Evolutionary conservation across 2,797 vertebrate species (phyloP), one percentile per base, ranked within the genome.

Genomic region (Champsocephalus esox): DNA sequence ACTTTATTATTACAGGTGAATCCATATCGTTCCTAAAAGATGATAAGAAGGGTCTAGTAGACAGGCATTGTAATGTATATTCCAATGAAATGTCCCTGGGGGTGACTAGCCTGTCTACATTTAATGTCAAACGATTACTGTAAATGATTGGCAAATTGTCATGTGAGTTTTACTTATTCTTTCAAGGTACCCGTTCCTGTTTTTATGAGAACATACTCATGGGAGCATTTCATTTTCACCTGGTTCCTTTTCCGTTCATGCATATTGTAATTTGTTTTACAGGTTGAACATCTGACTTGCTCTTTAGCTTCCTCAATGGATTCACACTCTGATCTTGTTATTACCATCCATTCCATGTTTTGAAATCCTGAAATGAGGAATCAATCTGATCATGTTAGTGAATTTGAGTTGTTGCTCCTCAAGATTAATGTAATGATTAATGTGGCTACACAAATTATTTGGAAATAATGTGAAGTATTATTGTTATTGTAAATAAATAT

Each of bases 51-150:
- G 13, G 60, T 52, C 46, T 52, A 17, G 28, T 12, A 24, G 14
- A 41, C 24, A 49, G 48, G 48, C 24, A 49, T 41, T 5, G 74
- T 7, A 38, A 38, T 38, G 34, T 64, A 55, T 65, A 49, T 38
- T 61, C 62, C n/a, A 66, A 54, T 51, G 55, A 49, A 46, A 34
- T 24, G 32, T 66, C 48, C 19, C 44, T 14, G 44, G 41, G 38
- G 19, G 16, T 19, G 32, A 44, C 14, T 48, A 9, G 9, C 8
- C 34, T 6, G 0, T 51, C 38, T 65, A 54, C 38, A 0, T 65
- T 13, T 49, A n/a, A 21, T 56, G n/a, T 65, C 44, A 57, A 28
- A 24, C 41, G 12, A 43, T 19, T 7, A 2, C 49, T 68, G 13
- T 16, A 32, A 43, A 59, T 70, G 19, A 43, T n/a, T 75, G 16